Evolutionary conservation across 2,888 invertebrate species (phyloP).

Genomic region (Steinernema carpocapsae): DNA sequence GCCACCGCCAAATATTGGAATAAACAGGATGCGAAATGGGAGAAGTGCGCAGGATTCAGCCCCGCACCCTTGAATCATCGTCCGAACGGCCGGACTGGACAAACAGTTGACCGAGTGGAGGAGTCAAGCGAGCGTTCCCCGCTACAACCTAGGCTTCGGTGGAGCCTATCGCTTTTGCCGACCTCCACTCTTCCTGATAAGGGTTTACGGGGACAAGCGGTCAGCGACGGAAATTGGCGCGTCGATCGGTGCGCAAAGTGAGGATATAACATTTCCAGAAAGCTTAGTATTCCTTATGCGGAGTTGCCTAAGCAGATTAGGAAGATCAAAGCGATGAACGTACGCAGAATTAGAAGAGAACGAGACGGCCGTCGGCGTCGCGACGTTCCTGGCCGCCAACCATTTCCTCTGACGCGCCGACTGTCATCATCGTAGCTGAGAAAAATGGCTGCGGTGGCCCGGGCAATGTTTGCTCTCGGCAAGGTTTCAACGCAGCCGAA

Average conservation of each 20-base stretch:
- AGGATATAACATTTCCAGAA: neutral
- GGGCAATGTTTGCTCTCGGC: constrained; percentile 7
- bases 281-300: neutral
- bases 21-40: constrained; percentile 3
- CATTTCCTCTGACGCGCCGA: constrained; percentile 4
- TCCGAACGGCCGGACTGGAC: neutral
- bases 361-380: no score
- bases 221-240: neutral
- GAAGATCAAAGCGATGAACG: no score
- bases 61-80: neutral
- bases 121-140: neutral
- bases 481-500: neutral
- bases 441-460: constrained; percentile 25
- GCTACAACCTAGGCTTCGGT: no score
- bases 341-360: no score
- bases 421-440: constrained; percentile 2
- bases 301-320: no score
- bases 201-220: neutral
- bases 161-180: no score
- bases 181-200: no score
- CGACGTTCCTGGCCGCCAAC: neutral
- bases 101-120: neutral
- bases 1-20: neutral
- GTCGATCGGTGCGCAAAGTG: neutral
- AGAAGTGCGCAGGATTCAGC: neutral